Base-by-base conservation (phyloP, 37 sponge, comb jelly and placozoan genomes). In the Chondrilla cf. caribensis region DNA sequence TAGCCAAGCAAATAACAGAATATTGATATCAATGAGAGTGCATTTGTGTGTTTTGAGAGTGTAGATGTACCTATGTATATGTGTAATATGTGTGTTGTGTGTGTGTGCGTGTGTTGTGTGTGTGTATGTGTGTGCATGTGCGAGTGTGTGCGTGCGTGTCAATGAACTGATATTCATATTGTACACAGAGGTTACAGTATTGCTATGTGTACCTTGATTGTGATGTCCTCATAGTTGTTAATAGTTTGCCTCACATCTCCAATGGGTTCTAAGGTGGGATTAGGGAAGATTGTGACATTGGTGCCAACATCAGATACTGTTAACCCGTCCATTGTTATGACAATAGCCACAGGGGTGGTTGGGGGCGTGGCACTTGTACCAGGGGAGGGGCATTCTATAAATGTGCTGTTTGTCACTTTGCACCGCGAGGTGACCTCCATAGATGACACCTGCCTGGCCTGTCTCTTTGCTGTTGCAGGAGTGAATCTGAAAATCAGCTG, bases 161-260 rank as follows among this genome's bases (percentile, higher is more conserved):
- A 14, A 11, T 47, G 51, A 14, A 11, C 11, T 6, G 6, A 11
- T 47, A 11, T 47, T 6, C 11, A 11, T 47, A 11, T n/a, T n/a
- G n/a, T n/a, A n/a, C n/a, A n/a, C n/a, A n/a, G n/a, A n/a, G n/a
- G n/a, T n/a, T n/a, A n/a, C n/a, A n/a, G n/a, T n/a, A n/a, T n/a
- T n/a, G n/a, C n/a, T n/a, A n/a, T n/a, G n/a, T 11, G 18, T 42
- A 73, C 76, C 76, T 73, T 37, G 36, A 73, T 73, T 40, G 24
- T 18, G 25, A 73, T 73, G 5, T 73, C 76, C 41, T 25, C 15
- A 21, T 36, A 37, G 76, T 40, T 73, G 76, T 9, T 22, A n/a
- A 18, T 11, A 1, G 17, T 22, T 37, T 73, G 76, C 2, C 7
- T 42, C n/a, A 73, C 24, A n/a, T 37, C 42, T 15, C 42, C 76